Evolutionary conservation across 1,140 invertebrate genomes (phyloP), one percentile per base, ranked within the genome.

Genomic region (Ridgeia piscesae): DNA sequence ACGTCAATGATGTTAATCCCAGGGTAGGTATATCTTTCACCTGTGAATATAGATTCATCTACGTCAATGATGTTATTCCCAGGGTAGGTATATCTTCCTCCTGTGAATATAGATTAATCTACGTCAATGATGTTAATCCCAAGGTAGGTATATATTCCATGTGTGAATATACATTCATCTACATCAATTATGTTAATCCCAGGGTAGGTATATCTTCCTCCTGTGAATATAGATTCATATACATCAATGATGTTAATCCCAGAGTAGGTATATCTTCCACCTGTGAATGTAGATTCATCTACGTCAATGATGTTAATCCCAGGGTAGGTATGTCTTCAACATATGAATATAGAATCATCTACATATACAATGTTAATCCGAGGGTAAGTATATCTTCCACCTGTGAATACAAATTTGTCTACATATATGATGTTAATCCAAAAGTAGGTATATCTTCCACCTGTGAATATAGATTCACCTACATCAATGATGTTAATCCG

Each of bases 221-320:
- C 42, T 89, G 14, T 33, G 4, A 34, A 33, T 34, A 4, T 89
- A 33, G 9, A 34, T 4, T 6, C 4, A 14, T 96, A 34, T 93
- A 93, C 91, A 94, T 96, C 91, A 95, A 94, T 91, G 95, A 94
- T 92, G 94, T 95, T 0, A 97, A 95, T 89, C 93, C 94, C 93
- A 95, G 95, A 94, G 96, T 96, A 93, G 35, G 89, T n/a, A n/a
- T 77, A 77, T 77, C 58, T 77, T 77, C 58, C 58, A 17, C 58
- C 58, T 27, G 27, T 17, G 58, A 27, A 77, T 77, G 11, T 77
- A 77, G 11, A 90, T 14, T 1, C 21, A 34, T 33, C 31, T 90
- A 90, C 33, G 34, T 90, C 89, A 21, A 90, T 14, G 11, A 6
- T 34, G 89, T 90, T 33, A 90, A 34, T 21, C 58, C n/a, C 58